Conservation (phyloP, 2,113 vertebrate genomes). For the Chloropsis cyanopogon region DNA sequence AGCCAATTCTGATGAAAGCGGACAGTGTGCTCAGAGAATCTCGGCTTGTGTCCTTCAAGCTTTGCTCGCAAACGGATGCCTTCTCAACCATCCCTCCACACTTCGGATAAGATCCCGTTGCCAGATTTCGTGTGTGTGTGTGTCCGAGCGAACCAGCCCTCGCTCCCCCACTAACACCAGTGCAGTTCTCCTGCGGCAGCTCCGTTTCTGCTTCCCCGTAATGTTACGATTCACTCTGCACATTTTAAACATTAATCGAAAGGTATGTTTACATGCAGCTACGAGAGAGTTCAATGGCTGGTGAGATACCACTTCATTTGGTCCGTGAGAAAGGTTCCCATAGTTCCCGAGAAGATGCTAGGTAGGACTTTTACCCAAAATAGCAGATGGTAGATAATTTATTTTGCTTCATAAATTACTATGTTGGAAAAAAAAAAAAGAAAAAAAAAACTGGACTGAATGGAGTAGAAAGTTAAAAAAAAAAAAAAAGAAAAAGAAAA, state of each 20-base stretch:
- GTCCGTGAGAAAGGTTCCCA: not conserved
- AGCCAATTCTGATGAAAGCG: slow-evolving; percentile 77
- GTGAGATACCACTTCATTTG: not conserved
- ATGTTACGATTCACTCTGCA: slow-evolving; percentile 11
- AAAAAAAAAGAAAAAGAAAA: not conserved
- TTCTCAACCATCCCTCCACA: slow-evolving; percentile 68
- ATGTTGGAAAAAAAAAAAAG: not conserved
- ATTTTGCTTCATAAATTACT: slow-evolving; percentile 43
- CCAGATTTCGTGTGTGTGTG: slow-evolving; percentile 40
- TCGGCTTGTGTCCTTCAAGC: slow-evolving; percentile 71
- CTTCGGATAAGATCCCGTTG: slow-evolving; percentile 41
- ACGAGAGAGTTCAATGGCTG: not conserved
- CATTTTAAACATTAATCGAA: slow-evolving; percentile 6
- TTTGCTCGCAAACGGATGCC: slow-evolving; percentile 79
- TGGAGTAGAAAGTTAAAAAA: not conserved
- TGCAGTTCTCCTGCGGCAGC: slow-evolving; percentile 31
- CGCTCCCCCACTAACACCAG: slow-evolving; percentile 37
- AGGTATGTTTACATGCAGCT: slow-evolving; percentile 62
- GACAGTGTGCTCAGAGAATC: slow-evolving; percentile 63
- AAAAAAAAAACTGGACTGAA: not conserved
- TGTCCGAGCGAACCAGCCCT: slow-evolving; percentile 36
- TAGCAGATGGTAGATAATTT: slow-evolving; percentile 33
- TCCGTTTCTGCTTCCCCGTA: slow-evolving; percentile 5
- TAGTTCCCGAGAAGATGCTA: slow-evolving; percentile 14
- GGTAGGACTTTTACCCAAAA: slow-evolving; percentile 27